phyloP scores from a whole-genome alignment of 2,113 vertebrate genomes.

The Craseonycteris thonglongyai region DNA sequence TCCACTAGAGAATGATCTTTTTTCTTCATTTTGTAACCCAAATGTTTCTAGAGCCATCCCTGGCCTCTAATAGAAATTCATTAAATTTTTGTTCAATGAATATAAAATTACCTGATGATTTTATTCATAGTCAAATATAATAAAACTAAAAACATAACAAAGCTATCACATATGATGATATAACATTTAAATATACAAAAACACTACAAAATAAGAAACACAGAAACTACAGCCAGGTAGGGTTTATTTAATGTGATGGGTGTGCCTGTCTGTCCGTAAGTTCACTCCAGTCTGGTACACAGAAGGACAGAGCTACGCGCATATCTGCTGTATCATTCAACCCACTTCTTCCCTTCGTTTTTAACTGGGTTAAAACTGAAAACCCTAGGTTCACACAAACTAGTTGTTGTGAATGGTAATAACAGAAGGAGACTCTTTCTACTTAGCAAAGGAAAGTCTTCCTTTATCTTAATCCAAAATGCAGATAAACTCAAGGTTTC shows the following conservation, averaged over 20 bases:
- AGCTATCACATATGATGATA: background rate
- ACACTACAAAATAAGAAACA: background rate
- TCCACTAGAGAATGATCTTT: background rate
- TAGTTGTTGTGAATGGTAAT: background rate
- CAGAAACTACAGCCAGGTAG: background rate
- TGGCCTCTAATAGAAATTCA: background rate
- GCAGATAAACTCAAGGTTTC: background rate
- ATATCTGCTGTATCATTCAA: background rate
- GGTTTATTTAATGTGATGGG: background rate
- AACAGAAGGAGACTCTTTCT: background rate
- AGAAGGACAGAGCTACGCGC: background rate
- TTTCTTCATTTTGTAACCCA: background rate
- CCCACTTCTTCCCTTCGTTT: background rate
- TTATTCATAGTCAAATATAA: constrained; percentile 27
- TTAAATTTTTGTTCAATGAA: background rate
- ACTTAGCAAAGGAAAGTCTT: constrained; percentile 15
- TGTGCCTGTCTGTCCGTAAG: background rate
- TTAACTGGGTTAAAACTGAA: background rate
- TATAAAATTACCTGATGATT: background rate
- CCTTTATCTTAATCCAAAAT: constrained; percentile 25
- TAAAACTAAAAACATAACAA: background rate
- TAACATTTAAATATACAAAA: constrained; percentile 13
- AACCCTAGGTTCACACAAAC: constrained; percentile 6
- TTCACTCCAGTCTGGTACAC: background rate
- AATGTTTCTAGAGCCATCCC: background rate